Conservation (phyloP, 2,888 invertebrate genomes). For the Ochropacha duplaris region DNA sequence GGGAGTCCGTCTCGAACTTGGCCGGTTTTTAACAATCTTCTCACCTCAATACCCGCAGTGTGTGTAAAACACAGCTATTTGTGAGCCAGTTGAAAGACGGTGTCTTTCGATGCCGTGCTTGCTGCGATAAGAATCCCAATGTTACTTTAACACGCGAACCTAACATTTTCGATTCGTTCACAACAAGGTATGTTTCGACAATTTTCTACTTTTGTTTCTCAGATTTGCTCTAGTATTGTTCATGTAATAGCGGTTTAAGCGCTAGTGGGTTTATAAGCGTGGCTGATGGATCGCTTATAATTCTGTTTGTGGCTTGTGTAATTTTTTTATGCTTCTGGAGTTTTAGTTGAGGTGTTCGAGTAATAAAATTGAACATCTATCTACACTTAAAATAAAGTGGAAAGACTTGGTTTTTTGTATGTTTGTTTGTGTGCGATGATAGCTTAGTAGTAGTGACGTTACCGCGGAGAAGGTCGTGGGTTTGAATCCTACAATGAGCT, state of each 20-base stretch:
- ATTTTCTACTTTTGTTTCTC: background rate
- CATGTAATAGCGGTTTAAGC: background rate
- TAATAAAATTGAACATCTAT: background rate
- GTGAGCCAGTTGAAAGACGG: background rate
- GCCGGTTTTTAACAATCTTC: background rate
- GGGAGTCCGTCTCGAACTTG: too few species aligned
- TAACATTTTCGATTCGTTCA: background rate
- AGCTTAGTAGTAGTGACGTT: too few species aligned
- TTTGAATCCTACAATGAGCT: too few species aligned
- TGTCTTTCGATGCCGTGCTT: background rate
- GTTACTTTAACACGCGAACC: background rate
- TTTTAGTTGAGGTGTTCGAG: background rate
- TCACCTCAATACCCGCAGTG: background rate
- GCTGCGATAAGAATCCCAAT: background rate
- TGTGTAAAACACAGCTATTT: conserved; percentile 1
- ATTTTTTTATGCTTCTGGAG: background rate
- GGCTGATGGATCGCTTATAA: background rate
- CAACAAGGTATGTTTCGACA: background rate
- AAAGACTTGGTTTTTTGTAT: too few species aligned
- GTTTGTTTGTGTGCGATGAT: too few species aligned
- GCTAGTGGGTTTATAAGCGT: background rate
- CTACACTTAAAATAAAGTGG: too few species aligned
- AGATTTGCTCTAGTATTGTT: background rate
- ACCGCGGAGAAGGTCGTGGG: too few species aligned
- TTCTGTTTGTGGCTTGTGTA: background rate